Base-by-base conservation (phyloP, 2,888 invertebrate species). In the Drosophila nigricruria region DNA sequence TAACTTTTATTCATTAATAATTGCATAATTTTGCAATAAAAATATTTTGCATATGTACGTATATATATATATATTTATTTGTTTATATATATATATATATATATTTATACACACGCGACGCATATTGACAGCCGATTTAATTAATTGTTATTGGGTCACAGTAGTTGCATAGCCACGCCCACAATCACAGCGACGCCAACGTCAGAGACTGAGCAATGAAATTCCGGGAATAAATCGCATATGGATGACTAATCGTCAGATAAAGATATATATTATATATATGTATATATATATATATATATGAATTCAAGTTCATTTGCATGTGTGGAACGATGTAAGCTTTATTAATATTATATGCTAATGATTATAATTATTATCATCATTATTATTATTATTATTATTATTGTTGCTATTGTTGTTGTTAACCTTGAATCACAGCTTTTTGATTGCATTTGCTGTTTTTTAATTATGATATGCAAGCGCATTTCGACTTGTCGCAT, bases 1-100 rank as follows among this genome's bases (percentile, higher is more conserved):
- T 70, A 63, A 49, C 52, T 49, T 66, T 80, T 77, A 82, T 82
- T 85, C 76, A 85, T 81, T 82, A 82, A 69, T 73, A 85, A 82
- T 71, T 49, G 30, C 71, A 67, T 72, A 79, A 73, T 81, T 81
- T 85, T 63, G 69, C 70, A 85, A 85, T 79, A 67, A 84, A 84
- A 81, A 79, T 60, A 70, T 62, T 64, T 62, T 40, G 14, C 20
- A 53, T 23, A 23, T 34, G 5, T 23, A 34, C 12, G 6, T 50
- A 14, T 49, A 3, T 25, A 43, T 16, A 25, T 25, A 45, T 6
- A 45, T 25, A 25, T n/a, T n/a, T n/a, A n/a, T n/a, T n/a, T n/a
- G n/a, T n/a, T n/a, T 30, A 30, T 30, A 30, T n/a, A 50, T 14
- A 23, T 20, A 20, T 20, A 3, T 32, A 36, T 50, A 20, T 50